Evolutionary conservation across 2,888 invertebrate species (phyloP), one percentile per base, ranked within the genome.

Genomic region (Synergus laeviventris): DNA sequence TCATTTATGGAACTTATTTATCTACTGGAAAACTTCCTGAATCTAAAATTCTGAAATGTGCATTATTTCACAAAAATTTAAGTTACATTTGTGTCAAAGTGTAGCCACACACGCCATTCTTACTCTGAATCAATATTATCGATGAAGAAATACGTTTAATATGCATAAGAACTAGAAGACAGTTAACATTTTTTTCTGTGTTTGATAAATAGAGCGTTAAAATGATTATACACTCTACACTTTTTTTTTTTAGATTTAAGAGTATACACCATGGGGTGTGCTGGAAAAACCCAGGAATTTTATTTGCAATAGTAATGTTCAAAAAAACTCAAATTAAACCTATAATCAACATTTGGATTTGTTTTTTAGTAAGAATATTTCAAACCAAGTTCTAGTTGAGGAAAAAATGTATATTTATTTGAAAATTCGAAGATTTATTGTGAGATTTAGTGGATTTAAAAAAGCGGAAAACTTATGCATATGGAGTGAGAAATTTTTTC

Each of bases 131-230:
- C 70, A 49, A 70, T 66, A 66, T 45, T 16, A 66, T 38, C 18
- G 24, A 66, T 49, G 16, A 12, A 54, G n/a, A 31, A 61, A 18
- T 12, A 31, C 31, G 31, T 49, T 36, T 49, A 49, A 45, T 18
- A 66, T 45, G 66, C 24, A 31, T 42, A 70, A 24, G n/a, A 49
- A 49, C 16, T 45, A 70, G 21, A 42, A 31, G 12, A 49, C n/a
- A 36, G 12, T 59, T 1, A 59, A 24, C 14, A 45, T 45, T 24
- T 42, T 18, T 24, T 49, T 49, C 45, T 70, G 8, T 21, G 16
- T 11, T 45, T n/a, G 16, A 11, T 70, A 49, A 42, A 49, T n/a
- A 70, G 45, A 66, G 70, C 70, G n/a, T 49, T 70, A 31, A 49
- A 49, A 49, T 70, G n/a, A 16, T 31, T n/a, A 12, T 8, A 11